phyloP scores from a whole-genome alignment of 2,797 vertebrate genomes.

The Chiloscyllium punctatum region DNA sequence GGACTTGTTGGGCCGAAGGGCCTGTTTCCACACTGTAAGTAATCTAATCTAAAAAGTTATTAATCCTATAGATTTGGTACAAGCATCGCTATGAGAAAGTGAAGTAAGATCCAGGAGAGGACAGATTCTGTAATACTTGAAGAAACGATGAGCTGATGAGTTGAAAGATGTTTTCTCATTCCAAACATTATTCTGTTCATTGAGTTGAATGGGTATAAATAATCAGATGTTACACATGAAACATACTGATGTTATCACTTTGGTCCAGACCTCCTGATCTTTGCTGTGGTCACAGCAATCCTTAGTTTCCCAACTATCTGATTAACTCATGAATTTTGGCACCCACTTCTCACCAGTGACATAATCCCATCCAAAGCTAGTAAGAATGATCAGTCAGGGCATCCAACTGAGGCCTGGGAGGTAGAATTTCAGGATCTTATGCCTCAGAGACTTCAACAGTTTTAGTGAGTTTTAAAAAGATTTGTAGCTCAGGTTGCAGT shows the following conservation, averaged over 20 bases:
- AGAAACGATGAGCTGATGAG: neutral
- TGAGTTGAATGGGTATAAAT: neutral
- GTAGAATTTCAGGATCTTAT: neutral
- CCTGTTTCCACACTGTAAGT: no score
- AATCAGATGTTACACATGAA: neutral
- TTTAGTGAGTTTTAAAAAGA: no score
- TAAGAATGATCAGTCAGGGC: neutral
- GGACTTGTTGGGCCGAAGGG: no score
- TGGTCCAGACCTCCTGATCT: neutral
- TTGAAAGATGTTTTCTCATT: neutral
- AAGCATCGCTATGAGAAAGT: neutral
- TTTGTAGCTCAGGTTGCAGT: no score
- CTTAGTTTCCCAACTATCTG: neutral
- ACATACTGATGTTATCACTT: neutral
- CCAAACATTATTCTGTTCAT: neutral
- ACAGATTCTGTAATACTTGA: neutral
- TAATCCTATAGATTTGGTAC: neutral
- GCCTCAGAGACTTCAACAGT: no score
- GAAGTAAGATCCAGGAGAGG: neutral
- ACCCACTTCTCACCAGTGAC: neutral
- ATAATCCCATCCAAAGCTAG: neutral
- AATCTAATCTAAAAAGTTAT: slow-evolving; percentile 7
- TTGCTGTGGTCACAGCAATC: neutral
- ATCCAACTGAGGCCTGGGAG: neutral
- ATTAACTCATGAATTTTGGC: neutral